Evolutionary conservation across 2,888 invertebrate species (phyloP).

Genomic region (Drosophila greeni): DNA sequence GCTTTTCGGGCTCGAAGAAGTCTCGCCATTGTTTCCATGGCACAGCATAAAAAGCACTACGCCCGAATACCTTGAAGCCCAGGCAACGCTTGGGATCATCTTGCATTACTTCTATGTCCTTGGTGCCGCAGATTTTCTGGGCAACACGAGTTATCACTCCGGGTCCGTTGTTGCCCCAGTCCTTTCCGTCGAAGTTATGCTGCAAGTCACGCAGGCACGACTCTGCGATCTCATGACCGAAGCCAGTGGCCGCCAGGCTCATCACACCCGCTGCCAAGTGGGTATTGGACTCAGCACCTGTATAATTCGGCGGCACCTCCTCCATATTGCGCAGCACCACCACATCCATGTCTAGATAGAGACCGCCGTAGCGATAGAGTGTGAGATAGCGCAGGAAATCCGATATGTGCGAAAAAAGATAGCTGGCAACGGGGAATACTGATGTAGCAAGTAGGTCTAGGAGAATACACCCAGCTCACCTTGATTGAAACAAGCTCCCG

Average conservation of each 20-base stretch:
- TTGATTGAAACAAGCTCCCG: slow-evolving; percentile 69
- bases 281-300: slow-evolving; percentile 82
- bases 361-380: slow-evolving; percentile 87
- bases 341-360: slow-evolving; percentile 87
- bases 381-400: slow-evolving; percentile 76
- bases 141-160: slow-evolving; percentile 84
- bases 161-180: slow-evolving; percentile 81
- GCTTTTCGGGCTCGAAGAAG: slow-evolving; percentile 80
- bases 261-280: slow-evolving; percentile 85
- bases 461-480: slow-evolving; percentile 30
- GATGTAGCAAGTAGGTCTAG: neutral
- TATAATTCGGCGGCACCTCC: slow-evolving; percentile 80
- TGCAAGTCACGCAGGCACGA: slow-evolving; percentile 81
- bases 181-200: slow-evolving; percentile 81
- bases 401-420: slow-evolving; percentile 71
- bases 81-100: slow-evolving; percentile 79
- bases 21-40: slow-evolving; percentile 81
- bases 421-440: slow-evolving; percentile 42
- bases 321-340: slow-evolving; percentile 81
- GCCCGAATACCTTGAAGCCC: slow-evolving; percentile 83
- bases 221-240: slow-evolving; percentile 82
- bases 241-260: slow-evolving; percentile 80
- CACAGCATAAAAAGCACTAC: slow-evolving; percentile 84
- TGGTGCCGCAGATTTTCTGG: slow-evolving; percentile 80
- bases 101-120: slow-evolving; percentile 80